Base-by-base conservation (phyloP, 2,797 vertebrate genomes). In the Avahi laniger region DNA sequence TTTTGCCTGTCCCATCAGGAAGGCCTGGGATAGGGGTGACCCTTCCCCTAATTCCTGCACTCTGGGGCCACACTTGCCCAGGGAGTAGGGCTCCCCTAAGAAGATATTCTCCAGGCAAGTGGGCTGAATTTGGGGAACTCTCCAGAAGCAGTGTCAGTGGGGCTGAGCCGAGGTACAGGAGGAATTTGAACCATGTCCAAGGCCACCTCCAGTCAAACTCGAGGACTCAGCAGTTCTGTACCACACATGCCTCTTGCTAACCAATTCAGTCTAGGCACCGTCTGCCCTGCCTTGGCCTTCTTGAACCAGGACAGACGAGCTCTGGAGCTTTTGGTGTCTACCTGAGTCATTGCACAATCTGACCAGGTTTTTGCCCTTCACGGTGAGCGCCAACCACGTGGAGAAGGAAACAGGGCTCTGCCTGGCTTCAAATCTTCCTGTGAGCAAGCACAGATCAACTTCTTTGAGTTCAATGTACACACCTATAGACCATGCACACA, bases 41-140 rank as follows among this genome's bases (percentile, higher is more conserved):
- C 15, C 10, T 80, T 83, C 20, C 15, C 30, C 17, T 69, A 43
- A 83, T 63, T 81, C 43, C 79, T 96, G 5, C 13, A 5, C 30
- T 95, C 26, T 48, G 59, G 18, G 76, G 4, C 8, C 63, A 52
- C 9, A 2, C 43, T 63, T 78, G 24, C 84, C 30, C n/a, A 79
- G 24, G 3, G 13, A 4, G 1, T 70, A 41, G 22, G 24, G 5
- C 10, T 82, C 15, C n/a, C 13, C 28, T 52, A 57, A 83, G 78
- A 93, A 94, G n/a, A 54, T 73, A 22, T 91, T 82, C 88, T 84
- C 65, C 17, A 90, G 54, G 61, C 11, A 89, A 30, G n/a, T 87
- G 24, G 28, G 17, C 50, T 61, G 79, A 81, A 7, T 89, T 78
- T 81, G 59, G 14, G 61, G 69, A 48, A 65, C 48, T 69, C 35